Conservation (phyloP, 2,113 vertebrate genomes). For the Microcebus tavaratra region DNA sequence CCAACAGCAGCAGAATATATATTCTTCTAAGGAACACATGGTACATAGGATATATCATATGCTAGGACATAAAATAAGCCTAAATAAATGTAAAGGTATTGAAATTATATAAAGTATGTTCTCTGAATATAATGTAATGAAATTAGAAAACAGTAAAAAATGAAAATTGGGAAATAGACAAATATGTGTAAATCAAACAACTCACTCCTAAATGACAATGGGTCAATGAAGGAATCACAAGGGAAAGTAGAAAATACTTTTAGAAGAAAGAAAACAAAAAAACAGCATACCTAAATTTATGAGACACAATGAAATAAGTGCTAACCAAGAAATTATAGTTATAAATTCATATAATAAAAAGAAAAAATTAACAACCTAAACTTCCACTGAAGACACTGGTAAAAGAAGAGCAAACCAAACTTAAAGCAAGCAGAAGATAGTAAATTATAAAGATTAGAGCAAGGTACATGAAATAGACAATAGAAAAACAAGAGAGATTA, state of each 20-base stretch:
- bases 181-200: not conserved
- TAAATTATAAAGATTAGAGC: not conserved
- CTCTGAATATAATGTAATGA: not conserved
- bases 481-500: not conserved
- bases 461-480: not conserved
- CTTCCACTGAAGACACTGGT: not conserved
- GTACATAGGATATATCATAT: not conserved
- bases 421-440: not conserved
- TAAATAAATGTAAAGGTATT: not conserved
- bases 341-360: not conserved
- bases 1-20: not conserved
- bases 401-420: not conserved
- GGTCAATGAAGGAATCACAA: not conserved
- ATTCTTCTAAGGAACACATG: not conserved
- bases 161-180: not conserved
- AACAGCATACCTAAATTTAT: not conserved
- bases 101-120: not conserved
- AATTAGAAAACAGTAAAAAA: not conserved
- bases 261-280: not conserved
- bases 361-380: not conserved
- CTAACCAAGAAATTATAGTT: not conserved
- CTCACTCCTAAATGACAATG: not conserved
- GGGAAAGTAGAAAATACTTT: not conserved
- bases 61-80: not conserved
- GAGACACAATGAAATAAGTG: not conserved